These are phyloP conservation scores for Tyto alba DNA, from an alignment of 2,113 vertebrate genomes.

Conservation along the genomic window DNA sequence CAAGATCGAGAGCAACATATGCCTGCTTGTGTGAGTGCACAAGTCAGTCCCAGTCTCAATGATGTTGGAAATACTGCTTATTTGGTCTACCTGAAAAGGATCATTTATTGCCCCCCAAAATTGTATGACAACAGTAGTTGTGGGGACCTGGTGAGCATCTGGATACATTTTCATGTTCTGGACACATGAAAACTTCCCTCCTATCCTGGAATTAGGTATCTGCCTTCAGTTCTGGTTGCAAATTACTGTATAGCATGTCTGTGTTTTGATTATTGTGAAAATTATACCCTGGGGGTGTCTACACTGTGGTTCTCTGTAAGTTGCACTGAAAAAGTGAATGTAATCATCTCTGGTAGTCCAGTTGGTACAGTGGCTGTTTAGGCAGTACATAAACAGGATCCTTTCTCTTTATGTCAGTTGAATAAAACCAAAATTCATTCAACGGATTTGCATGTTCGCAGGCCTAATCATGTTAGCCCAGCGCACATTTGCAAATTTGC, in stretches of 20 bases:
- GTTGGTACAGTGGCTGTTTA: background rate
- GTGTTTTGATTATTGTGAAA: slow-evolving; percentile 39
- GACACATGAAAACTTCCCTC: background rate
- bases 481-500: slow-evolving; percentile 6
- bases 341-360: slow-evolving; percentile 25
- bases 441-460: slow-evolving; percentile 41
- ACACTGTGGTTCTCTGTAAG: background rate
- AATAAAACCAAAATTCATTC: slow-evolving; percentile 35
- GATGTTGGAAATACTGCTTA: background rate
- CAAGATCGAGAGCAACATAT: background rate
- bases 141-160: background rate
- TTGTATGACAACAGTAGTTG: background rate
- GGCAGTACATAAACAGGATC: slow-evolving; percentile 35
- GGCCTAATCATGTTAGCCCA: slow-evolving; percentile 40
- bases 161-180: background rate
- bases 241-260: background rate
- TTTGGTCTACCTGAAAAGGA: background rate
- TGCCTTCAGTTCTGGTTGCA: background rate
- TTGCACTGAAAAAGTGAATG: slow-evolving; percentile 35
- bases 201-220: background rate
- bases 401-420: slow-evolving; percentile 37
- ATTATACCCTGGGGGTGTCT: background rate
- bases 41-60: background rate
- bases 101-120: background rate
- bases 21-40: background rate